Evolutionary conservation across 35 echinoderm and acorn worm species (phyloP), one percentile per base, ranked within the genome.

Genomic region (Ptychodera flava): DNA sequence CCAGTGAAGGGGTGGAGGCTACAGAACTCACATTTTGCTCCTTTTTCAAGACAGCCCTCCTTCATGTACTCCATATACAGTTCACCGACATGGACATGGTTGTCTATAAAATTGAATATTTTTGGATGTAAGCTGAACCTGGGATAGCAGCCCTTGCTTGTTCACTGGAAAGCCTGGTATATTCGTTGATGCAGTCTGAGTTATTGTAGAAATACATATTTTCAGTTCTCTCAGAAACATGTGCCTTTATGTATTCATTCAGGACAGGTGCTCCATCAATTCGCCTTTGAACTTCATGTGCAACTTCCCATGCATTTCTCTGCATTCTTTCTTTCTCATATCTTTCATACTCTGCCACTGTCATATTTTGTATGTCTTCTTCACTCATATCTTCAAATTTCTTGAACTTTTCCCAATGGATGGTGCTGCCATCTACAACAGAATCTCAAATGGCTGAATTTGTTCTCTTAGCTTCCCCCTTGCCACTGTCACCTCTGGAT

Each of bases 161-260:
- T 64, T 6, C 45, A 64, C 6, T 64, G 45, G 45, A 12, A 12
- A 64, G 22, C 45, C 45, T 64, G 45, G 22, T 22, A 64, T 64
- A 64, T 64, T 64, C 45, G 22, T 64, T 6, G 45, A 64, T 64
- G 45, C 22, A 64, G 45, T 64, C 45, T 64, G 45, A 64, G 45
- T 64, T 64, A 64, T 64, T 64, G 22, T 64, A 64, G 45, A 12
- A 22, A 12, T 6, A 64, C 45, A 64, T 64, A 22, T 64, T 64
- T 64, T 64, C 45, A 6, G 22, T 22, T 64, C 45, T 64, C 45
- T 6, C 6, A 64, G 45, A 64, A 64, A 64, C 45, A 64, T 64
- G 45, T 64, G 45, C 45, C 45, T 64, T 64, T 64, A 64, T n/a
- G n/a, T n/a, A n/a, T n/a, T n/a, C n/a, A 64, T 64, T 64, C 45